A percentile compares a stretch with the other conserved stretches of the same genome.
phyloP scores from a whole-genome alignment of 2,113 vertebrate genomes.

The Todiramphus saurophagus region DNA sequence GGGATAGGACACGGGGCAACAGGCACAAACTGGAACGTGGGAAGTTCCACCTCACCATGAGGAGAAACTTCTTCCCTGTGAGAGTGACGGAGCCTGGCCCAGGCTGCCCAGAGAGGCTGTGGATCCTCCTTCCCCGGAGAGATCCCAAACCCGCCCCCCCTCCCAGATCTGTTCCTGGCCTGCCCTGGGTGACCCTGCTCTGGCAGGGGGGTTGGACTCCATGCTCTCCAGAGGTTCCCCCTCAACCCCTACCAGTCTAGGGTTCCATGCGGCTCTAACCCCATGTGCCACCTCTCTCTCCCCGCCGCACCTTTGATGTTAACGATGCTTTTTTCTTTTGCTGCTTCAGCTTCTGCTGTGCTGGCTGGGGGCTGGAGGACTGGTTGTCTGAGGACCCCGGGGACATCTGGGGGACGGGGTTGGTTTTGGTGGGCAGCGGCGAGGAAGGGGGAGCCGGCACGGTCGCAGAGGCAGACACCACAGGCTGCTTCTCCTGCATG shows the following conservation, averaged over 20 bases:
- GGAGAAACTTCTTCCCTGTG: no score
- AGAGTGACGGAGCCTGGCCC: no score
- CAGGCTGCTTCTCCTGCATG: constrained; percentile 90
- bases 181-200: no score
- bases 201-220: no score
- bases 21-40: no score
- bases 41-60: no score
- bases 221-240: neutral
- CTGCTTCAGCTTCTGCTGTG: constrained; percentile 94
- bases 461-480: constrained; percentile 72
- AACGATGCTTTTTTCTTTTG: constrained; percentile 94
- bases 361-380: constrained; percentile 92
- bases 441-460: constrained; percentile 82
- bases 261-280: neutral
- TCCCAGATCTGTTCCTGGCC: no score
- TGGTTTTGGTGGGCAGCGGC: constrained; percentile 78
- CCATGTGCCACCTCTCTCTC: neutral
- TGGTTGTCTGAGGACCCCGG: constrained; percentile 92
- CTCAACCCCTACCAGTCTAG: neutral
- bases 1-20: no score
- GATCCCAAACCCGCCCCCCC: no score
- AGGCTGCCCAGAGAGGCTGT: no score
- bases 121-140: no score
- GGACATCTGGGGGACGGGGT: constrained; percentile 83
- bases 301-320: constrained; percentile 84